Conservation (phyloP, 2,797 vertebrate species). For the Tauraco hartlaubi region DNA sequence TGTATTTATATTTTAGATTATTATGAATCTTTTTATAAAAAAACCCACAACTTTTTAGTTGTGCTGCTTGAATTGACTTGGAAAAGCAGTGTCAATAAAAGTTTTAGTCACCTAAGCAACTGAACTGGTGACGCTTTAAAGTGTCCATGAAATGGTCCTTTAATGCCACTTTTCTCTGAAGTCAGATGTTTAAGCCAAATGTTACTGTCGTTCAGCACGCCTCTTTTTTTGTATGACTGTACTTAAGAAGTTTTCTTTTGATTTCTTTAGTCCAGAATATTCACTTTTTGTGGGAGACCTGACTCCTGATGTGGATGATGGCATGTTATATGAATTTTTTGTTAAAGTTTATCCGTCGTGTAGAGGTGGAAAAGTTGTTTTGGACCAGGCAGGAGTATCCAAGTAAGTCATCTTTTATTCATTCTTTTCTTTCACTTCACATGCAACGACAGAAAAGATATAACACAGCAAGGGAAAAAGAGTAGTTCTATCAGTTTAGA, state of each 20-base stretch:
- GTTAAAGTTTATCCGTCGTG: constrained; percentile 94
- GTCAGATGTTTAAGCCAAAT: neutral
- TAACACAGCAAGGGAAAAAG: neutral
- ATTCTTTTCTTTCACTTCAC: neutral
- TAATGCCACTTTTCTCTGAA: neutral
- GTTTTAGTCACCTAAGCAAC: neutral
- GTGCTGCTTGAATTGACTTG: neutral
- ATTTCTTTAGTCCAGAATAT: constrained; percentile 86
- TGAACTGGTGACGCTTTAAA: neutral
- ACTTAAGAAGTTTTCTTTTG: constrained; percentile 28
- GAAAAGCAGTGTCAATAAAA: neutral
- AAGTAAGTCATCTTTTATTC: constrained; percentile 84
- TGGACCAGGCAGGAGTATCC: constrained; percentile 92
- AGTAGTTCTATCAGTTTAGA: neutral
- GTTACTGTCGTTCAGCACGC: neutral
- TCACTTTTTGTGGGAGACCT: constrained; percentile 94
- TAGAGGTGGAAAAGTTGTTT: constrained; percentile 92
- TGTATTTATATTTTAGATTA: neutral
- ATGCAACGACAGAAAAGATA: neutral
- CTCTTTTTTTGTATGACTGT: neutral
- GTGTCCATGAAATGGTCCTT: neutral
- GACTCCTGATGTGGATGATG: constrained; percentile 93
- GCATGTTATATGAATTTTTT: constrained; percentile 96
- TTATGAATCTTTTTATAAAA: neutral
- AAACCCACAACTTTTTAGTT: neutral